Evolutionary conservation across 1,140 invertebrate genomes (phyloP), one percentile per base, ranked within the genome.

Genomic region (Zaprionus tsacasi): DNA sequence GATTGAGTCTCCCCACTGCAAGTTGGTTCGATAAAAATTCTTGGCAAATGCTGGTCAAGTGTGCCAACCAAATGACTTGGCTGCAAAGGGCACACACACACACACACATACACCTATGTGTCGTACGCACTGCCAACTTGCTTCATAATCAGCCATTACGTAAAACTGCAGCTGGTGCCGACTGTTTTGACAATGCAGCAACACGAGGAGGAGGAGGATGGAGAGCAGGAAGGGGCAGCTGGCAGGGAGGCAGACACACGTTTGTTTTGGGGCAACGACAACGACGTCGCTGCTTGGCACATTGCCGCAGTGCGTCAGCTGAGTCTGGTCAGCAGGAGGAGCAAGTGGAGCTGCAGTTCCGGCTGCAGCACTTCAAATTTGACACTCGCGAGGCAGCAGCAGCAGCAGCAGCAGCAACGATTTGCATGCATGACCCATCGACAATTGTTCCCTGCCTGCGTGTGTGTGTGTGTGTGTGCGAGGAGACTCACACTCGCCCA

Each of bases 401-500:
- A 21, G 27, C 35, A 66, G 57, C 33, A 21, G 67, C 54, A 65
- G 65, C 75, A 63, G 58, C 67, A 52, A 70, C 76, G 64, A 82
- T 82, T 79, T 74, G 73, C 77, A 83, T 82, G 74, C 77, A 79
- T 83, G 73, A 73, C 40, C 76, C 66, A 81, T 86, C 82, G 82
- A 87, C 76, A 87, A 87, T 87, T 87, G 82, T 77, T 87, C 64
- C 66, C 8, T 56, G 54, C 45, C 30, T 38, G 27, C 67, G 52
- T 12, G 35, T 30, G 17, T 33, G 30, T 36, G 30, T 12, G 10
- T 56, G 56, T 59, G 15, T 50, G 57, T 64, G 25, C n/a, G 52
- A 63, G 17, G 50, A 27, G 36, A 35, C 52, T 61, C 57, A 73
- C 61, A 59, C 38, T 63, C 68, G 70, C 55, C 65, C 79, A 82